Percentiles rank a stretch among this genome's conserved stretches.
phyloP scores from a whole-genome alignment of 1,140 invertebrate species.

The Apis dorsata region DNA sequence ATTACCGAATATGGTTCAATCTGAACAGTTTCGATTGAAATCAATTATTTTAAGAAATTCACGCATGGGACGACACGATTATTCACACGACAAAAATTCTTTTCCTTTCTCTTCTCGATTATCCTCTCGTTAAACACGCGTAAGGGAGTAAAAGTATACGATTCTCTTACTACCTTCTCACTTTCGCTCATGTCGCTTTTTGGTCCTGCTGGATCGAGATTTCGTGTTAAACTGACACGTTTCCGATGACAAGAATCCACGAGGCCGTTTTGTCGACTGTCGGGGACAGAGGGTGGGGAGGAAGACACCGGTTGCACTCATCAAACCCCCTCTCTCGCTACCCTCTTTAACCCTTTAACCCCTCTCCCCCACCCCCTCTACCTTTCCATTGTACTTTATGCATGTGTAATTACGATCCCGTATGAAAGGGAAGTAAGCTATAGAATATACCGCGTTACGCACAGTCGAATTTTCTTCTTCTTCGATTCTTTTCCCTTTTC shows the following conservation, averaged over 20 bases:
- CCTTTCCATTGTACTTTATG: constrained; percentile 59
- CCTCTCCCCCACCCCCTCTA: constrained; percentile 35
- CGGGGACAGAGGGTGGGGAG: constrained; percentile 69
- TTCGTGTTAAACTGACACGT: constrained; percentile 76
- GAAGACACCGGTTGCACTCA: constrained; percentile 77
- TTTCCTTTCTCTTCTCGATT: background rate
- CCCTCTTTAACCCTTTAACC: constrained; percentile 63
- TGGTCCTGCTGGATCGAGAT: constrained; percentile 71
- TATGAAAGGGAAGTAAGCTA: background rate
- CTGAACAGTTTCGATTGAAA: background rate
- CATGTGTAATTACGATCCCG: constrained; percentile 65
- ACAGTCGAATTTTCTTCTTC: background rate
- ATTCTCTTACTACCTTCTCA: background rate
- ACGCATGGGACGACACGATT: background rate
- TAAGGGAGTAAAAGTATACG: too few species aligned
- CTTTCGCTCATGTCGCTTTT: constrained; percentile 35
- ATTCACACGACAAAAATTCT: background rate
- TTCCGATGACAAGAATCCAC: constrained; percentile 75
- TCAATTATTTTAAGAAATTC: background rate
- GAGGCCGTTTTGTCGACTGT: constrained; percentile 66
- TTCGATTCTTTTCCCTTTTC: background rate
- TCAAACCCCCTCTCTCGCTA: constrained; percentile 72
- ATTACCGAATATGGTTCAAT: too few species aligned
- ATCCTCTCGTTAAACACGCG: too few species aligned
- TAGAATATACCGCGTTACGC: background rate